These are phyloP conservation scores for Geothlypis trichas DNA, from an alignment of 2,113 vertebrate genomes.

Conservation along the genomic window DNA sequence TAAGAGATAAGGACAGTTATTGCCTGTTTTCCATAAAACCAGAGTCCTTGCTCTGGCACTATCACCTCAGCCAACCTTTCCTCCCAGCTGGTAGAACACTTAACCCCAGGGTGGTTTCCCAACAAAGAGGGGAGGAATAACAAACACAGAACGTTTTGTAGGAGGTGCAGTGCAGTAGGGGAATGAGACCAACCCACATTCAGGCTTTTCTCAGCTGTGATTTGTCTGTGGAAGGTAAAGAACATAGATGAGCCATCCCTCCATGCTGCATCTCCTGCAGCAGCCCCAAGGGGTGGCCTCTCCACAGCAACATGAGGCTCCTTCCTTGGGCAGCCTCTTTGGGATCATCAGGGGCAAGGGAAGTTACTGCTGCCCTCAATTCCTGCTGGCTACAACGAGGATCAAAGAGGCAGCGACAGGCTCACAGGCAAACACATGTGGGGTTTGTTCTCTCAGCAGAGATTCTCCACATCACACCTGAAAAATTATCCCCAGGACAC, in stretches of 20 bases:
- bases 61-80: background rate
- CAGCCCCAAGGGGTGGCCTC: background rate
- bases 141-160: fast-evolving
- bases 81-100: background rate
- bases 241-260: background rate
- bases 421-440: background rate
- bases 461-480: fast-evolving
- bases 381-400: background rate
- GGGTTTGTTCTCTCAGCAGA: background rate
- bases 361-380: background rate
- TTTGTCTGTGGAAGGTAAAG: background rate
- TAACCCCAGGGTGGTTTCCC: background rate
- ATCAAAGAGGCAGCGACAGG: background rate
- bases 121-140: background rate
- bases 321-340: background rate
- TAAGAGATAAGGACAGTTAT: background rate
- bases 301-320: background rate
- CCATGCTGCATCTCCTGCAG: fast-evolving
- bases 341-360: background rate
- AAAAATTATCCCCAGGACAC: background rate
- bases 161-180: background rate
- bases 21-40: background rate
- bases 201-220: fast-evolving
- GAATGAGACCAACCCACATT: background rate
- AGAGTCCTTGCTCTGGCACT: background rate